These are phyloP conservation scores for Harlomillsia oculata DNA, from an alignment of 1,140 invertebrate species.

Conservation along the genomic window DNA sequence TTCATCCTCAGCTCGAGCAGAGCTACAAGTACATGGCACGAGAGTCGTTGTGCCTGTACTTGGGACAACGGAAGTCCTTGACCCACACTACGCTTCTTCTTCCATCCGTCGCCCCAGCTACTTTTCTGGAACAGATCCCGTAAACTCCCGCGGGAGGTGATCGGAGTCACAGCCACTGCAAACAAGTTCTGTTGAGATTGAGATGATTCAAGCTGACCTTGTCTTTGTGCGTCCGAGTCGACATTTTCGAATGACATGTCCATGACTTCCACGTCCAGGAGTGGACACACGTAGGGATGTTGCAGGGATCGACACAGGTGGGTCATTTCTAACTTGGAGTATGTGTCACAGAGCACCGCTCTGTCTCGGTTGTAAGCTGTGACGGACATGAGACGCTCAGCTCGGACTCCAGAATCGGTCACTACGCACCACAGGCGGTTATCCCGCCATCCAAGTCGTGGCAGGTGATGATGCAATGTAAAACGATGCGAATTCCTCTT, in stretches of 20 bases:
- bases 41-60: conserved; percentile 70
- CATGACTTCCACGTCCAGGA: conserved; percentile 65
- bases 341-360: conserved; percentile 13
- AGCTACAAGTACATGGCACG: conserved; percentile 77
- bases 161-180: conserved; percentile 65
- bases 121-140: conserved; percentile 55
- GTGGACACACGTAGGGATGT: conserved; percentile 83
- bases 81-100: conserved; percentile 52
- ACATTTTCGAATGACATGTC: conserved; percentile 37
- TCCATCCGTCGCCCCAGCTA: conserved; percentile 60
- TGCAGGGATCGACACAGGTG: conserved; percentile 74
- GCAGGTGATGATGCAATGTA: too few species aligned
- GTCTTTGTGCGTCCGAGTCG: too few species aligned
- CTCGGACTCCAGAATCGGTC: conserved; percentile 64
- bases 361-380: conserved; percentile 44
- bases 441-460: conserved; percentile 58
- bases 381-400: conserved; percentile 70
- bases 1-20: conserved; percentile 74
- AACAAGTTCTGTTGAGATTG: too few species aligned
- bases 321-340: conserved; percentile 1
- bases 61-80: conserved; percentile 57
- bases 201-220: too few species aligned
- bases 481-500: too few species aligned
- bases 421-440: conserved; percentile 85
- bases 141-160: conserved; percentile 69